Evolutionary conservation across 2,888 invertebrate genomes (phyloP).

Genomic region (Pammene fasciana): DNA sequence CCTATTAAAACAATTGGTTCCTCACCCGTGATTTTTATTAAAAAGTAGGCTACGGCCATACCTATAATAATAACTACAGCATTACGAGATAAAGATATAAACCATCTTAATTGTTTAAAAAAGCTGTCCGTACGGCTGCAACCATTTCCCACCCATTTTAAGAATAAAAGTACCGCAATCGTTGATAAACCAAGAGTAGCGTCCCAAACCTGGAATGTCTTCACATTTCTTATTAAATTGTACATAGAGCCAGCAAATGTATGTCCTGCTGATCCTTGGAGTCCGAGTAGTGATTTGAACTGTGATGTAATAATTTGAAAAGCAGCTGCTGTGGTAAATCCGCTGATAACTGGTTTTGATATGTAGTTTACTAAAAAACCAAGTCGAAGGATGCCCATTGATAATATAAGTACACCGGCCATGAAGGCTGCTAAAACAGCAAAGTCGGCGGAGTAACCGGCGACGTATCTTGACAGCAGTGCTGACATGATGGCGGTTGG

Average conservation of each 20-base stretch:
- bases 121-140: constrained; percentile 60
- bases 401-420: constrained; percentile 85
- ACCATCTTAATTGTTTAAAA: constrained; percentile 75
- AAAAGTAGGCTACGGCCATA: constrained; percentile 77
- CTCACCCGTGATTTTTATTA: constrained; percentile 40
- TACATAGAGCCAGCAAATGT: constrained; percentile 82
- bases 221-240: constrained; percentile 80
- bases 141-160: constrained; percentile 80
- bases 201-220: constrained; percentile 80
- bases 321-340: constrained; percentile 90
- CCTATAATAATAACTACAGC: constrained; percentile 87
- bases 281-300: constrained; percentile 85
- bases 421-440: constrained; percentile 86
- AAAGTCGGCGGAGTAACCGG: constrained; percentile 81
- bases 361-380: constrained; percentile 90
- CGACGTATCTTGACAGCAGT: constrained; percentile 86
- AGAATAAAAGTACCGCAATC: constrained; percentile 78
- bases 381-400: constrained; percentile 86
- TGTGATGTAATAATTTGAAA: constrained; percentile 89
- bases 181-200: constrained; percentile 83
- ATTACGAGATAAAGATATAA: constrained; percentile 86
- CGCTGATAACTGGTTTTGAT: constrained; percentile 88
- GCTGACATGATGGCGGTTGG: constrained; percentile 93
- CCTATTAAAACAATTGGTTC: constrained; percentile 85
- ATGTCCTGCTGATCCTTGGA: constrained; percentile 77